A percentile compares a stretch with the other conserved stretches of the same genome.
phyloP scores from a whole-genome alignment of 2,113 vertebrate species.

The Hypocryptadius cinnamomeus region DNA sequence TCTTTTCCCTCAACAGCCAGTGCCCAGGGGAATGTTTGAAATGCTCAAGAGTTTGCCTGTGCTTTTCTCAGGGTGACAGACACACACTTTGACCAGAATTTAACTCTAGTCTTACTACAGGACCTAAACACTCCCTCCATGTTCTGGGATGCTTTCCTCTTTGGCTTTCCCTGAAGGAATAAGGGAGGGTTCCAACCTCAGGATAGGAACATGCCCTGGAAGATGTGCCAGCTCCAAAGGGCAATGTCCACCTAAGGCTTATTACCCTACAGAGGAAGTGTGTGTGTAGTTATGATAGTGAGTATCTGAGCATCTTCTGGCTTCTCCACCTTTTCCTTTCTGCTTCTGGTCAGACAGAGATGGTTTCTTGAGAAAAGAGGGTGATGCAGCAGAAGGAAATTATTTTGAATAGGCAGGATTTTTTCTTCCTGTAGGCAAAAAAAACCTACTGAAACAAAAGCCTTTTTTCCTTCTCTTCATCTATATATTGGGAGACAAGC shows the following conservation, averaged over 20 bases:
- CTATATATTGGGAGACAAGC: slow-evolving; percentile 19
- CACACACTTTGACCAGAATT: neutral
- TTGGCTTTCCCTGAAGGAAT: neutral
- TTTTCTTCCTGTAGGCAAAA: neutral
- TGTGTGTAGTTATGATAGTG: neutral
- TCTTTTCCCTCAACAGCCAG: neutral
- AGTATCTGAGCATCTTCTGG: neutral
- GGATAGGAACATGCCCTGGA: neutral
- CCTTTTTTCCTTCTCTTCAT: neutral
- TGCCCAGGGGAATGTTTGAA: neutral
- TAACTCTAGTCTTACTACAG: neutral
- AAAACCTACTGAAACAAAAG: neutral
- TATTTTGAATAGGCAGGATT: neutral
- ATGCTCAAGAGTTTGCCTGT: neutral
- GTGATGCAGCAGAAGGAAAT: neutral
- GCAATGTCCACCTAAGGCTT: neutral
- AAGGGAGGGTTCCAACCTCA: neutral
- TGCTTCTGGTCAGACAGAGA: neutral
- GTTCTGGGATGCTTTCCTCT: neutral
- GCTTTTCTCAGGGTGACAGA: neutral
- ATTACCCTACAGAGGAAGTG: neutral
- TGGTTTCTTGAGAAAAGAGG: neutral
- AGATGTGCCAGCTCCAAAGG: neutral
- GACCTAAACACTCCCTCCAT: neutral
- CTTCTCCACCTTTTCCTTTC: neutral